Evolutionary conservation across 1,140 invertebrate species (phyloP), one percentile per base, ranked within the genome.

Genomic region (Nixonia krombeini): DNA sequence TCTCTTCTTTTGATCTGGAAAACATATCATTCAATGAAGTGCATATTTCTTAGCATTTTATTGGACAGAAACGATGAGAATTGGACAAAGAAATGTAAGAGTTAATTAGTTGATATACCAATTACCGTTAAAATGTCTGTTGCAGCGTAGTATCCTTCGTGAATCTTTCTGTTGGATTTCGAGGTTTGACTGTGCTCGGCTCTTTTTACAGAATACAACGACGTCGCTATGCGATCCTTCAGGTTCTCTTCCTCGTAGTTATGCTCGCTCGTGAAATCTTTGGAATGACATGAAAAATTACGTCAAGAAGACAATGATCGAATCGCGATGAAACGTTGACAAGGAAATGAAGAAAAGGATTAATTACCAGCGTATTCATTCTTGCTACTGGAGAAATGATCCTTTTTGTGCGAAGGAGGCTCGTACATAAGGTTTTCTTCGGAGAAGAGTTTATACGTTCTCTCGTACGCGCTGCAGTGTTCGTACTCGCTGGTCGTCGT

Each of bases 41-140:
- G n/a, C n/a, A n/a, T n/a, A n/a, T n/a, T n/a, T n/a, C n/a, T n/a
- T n/a, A n/a, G n/a, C n/a, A n/a, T n/a, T n/a, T n/a, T n/a, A n/a
- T n/a, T n/a, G n/a, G n/a, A n/a, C n/a, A n/a, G n/a, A n/a, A n/a
- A n/a, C n/a, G n/a, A n/a, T n/a, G n/a, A n/a, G n/a, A n/a, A n/a
- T n/a, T n/a, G n/a, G n/a, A n/a, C n/a, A n/a, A n/a, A n/a, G n/a
- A n/a, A n/a, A n/a, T n/a, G n/a, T n/a, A n/a, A n/a, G n/a, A n/a
- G n/a, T n/a, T n/a, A 21, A 21, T 26, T 41, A 13, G 28, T 28
- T 10, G 23, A 8, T 40, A n/a, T n/a, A n/a, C 0, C 29, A 61
- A 82, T 85, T 80, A 91, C 90, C 80, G 90, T 90, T 56, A 91
- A 87, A 72, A 91, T 91, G 71, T 91, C 90, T 0, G 90, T 91